Evolutionary conservation across 2,888 invertebrate species (phyloP).

Genomic region (Gandaritis pyraliata): DNA sequence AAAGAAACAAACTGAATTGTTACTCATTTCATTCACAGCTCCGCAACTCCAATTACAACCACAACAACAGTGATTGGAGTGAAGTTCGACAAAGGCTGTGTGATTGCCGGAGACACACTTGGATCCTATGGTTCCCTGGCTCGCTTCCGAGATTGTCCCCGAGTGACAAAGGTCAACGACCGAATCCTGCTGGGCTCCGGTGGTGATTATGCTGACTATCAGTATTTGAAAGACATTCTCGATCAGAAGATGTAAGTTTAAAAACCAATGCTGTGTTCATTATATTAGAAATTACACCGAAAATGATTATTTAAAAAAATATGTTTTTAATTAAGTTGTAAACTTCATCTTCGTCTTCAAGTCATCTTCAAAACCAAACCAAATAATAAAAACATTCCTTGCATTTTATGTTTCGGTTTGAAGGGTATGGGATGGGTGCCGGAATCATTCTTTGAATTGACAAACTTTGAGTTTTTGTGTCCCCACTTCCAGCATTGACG

Average conservation of each 20-base stretch:
- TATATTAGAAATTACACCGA: too few relatives aligned
- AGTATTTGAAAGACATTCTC: slow-evolving; percentile 93
- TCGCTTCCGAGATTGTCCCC: slow-evolving; percentile 92
- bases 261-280: too few relatives aligned
- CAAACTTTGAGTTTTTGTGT: too few relatives aligned
- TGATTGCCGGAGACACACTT: slow-evolving; percentile 96
- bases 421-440: too few relatives aligned
- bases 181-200: slow-evolving; percentile 94
- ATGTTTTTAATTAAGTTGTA: too few relatives aligned
- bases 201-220: slow-evolving; percentile 99
- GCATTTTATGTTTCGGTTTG: too few relatives aligned
- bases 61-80: slow-evolving; percentile 96
- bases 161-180: slow-evolving; percentile 95
- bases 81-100: slow-evolving; percentile 93
- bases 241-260: slow-evolving; percentile 91
- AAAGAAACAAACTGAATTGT: too few relatives aligned
- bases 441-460: too few relatives aligned
- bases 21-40: slow-evolving; percentile 50
- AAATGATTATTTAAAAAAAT: too few relatives aligned
- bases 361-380: too few relatives aligned
- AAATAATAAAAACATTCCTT: too few relatives aligned
- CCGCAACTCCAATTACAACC: slow-evolving; percentile 91
- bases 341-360: too few relatives aligned
- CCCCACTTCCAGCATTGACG: slow-evolving; percentile 88
- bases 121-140: slow-evolving; percentile 98